These are phyloP conservation scores for Limnephilus rhombicus DNA, from an alignment of 2,888 invertebrate genomes.

Conservation along the genomic window DNA sequence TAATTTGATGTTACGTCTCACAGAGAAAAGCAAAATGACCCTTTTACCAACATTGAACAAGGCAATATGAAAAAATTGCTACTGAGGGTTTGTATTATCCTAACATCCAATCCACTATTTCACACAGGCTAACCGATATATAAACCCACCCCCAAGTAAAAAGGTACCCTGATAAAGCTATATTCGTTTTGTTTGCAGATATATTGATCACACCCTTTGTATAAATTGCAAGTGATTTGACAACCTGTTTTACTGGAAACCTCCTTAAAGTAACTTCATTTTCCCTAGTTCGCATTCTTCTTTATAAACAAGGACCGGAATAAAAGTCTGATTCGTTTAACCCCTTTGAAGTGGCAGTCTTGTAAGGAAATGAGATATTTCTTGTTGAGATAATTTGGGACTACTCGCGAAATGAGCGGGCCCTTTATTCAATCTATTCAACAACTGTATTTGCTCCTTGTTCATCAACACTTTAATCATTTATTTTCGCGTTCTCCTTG, in stretches of 20 bases:
- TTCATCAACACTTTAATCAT: constrained; percentile 1
- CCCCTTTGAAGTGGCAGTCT: background rate
- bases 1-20: constrained; percentile 3
- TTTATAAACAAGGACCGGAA: constrained; percentile 21
- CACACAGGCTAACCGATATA: background rate
- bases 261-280: constrained; percentile 33
- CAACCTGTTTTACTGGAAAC: background rate
- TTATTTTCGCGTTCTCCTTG: background rate
- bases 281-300: constrained; percentile 40
- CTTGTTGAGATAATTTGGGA: background rate
- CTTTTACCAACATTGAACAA: constrained; percentile 13
- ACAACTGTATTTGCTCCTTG: background rate
- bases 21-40: constrained; percentile 17
- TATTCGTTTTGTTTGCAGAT: background rate
- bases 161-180: background rate
- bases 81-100: background rate
- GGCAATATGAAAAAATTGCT: constrained; percentile 35
- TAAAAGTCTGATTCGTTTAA: constrained; percentile 39
- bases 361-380: constrained; percentile 32
- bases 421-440: constrained; percentile 4
- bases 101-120: constrained; percentile 23
- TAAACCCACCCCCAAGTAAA: background rate
- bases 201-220: background rate
- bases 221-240: background rate
- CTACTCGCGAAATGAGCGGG: background rate